A percentile compares a stretch with the other conserved stretches of the same genome.
Conservation (phyloP, 92 coral and sea anemone species). For the Epizoanthus fatuus region DNA sequence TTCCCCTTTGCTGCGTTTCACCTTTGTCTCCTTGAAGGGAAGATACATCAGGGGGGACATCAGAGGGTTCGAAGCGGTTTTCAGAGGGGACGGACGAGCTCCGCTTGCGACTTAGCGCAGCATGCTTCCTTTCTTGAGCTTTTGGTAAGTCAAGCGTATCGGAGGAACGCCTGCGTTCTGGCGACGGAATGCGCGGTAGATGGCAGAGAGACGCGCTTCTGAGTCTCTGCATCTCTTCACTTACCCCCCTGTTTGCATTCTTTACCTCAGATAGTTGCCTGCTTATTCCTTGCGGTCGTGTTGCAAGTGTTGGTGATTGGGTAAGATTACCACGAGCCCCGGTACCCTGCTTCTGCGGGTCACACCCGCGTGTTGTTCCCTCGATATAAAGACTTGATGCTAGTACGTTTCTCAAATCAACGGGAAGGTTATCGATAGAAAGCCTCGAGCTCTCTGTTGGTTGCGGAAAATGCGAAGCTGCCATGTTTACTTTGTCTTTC, state of each 20-base stretch:
- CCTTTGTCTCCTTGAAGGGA: not conserved
- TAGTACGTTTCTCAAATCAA: not conserved
- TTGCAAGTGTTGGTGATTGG: not conserved
- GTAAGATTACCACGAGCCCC: not conserved
- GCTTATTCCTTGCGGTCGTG: not conserved
- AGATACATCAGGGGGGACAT: not conserved
- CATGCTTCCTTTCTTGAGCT: conserved; percentile 1
- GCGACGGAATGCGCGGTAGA: not conserved
- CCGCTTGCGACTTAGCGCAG: conserved; percentile 11
- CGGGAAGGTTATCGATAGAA: not conserved
- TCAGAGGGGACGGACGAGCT: conserved; percentile 36
- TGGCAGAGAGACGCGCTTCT: conserved; percentile 19
- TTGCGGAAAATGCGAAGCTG: conserved; percentile 17
- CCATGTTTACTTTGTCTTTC: conserved; percentile 4
- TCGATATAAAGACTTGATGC: not conserved
- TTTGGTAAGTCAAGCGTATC: not conserved
- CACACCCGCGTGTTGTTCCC: not conserved
- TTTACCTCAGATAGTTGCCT: not conserved
- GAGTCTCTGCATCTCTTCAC: not conserved
- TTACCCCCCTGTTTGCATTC: not conserved
- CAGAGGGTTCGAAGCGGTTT: not conserved
- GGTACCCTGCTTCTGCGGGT: too few relatives aligned
- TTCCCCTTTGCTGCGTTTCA: not conserved
- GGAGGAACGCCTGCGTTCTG: not conserved
- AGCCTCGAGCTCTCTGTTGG: not conserved